phyloP scores from a whole-genome alignment of 2,113 vertebrate genomes.

The Lepus europaeus region DNA sequence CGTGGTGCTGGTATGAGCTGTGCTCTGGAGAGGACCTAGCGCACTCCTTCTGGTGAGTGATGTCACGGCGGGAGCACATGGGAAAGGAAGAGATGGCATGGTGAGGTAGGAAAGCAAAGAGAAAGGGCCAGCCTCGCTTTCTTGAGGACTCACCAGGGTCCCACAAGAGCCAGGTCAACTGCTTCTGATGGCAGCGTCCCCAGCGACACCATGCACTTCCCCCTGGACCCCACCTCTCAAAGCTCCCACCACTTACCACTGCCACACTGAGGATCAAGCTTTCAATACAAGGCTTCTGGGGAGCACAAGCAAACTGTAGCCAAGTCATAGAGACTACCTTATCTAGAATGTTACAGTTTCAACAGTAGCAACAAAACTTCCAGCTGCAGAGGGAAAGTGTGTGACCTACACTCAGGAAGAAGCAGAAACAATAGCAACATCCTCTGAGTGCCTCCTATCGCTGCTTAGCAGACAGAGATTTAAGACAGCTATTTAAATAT shows the following conservation, averaged over 20 bases:
- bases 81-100: not conserved
- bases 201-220: not conserved
- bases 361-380: not conserved
- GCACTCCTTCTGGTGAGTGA: no score
- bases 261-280: not conserved
- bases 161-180: not conserved
- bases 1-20: not conserved
- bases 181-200: not conserved
- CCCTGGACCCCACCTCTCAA: not conserved
- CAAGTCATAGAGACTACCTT: not conserved
- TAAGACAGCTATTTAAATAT: conserved; percentile 20
- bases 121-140: not conserved
- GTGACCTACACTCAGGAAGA: not conserved
- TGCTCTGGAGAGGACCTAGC: not conserved
- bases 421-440: not conserved
- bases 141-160: not conserved
- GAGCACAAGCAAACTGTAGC: not conserved
- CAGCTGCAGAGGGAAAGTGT: not conserved
- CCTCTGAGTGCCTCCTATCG: not conserved
- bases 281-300: not conserved
- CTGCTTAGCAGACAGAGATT: not conserved
- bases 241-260: not conserved
- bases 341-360: not conserved
- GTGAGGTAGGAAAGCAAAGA: not conserved
- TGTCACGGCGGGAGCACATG: no score